Conservation (phyloP, 64 coral and sea anemone species). For the Hydrozoanthus tunicans region DNA sequence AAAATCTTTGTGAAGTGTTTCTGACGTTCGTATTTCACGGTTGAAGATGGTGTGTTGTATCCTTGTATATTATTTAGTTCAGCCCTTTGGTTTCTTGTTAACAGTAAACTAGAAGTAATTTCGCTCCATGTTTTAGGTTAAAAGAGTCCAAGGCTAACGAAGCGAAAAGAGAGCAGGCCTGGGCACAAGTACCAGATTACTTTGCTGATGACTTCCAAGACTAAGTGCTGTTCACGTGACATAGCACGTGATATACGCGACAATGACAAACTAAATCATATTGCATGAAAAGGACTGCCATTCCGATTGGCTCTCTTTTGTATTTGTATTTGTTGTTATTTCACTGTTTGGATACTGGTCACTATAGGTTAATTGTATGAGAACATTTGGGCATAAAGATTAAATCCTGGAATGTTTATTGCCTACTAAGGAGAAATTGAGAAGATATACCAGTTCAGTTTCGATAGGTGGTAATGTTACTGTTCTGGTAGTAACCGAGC, state of each 20-base stretch:
- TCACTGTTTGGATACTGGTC: no score
- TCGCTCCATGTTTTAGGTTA: not conserved
- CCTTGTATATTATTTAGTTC: not conserved
- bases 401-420: no score
- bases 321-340: no score
- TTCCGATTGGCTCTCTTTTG: no score
- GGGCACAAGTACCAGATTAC: constrained; percentile 80
- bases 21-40: no score
- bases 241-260: not conserved
- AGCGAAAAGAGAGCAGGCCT: constrained; percentile 50
- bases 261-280: not conserved
- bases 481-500: no score
- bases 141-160: constrained; percentile 4
- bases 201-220: constrained; percentile 86
- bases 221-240: not conserved
- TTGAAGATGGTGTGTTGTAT: not conserved
- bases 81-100: not conserved
- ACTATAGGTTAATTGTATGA: no score
- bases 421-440: no score
- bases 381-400: no score
- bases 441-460: no score
- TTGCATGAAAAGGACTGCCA: not conserved
- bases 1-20: no score
- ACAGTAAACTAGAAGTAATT: not conserved
- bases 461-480: no score